Percentiles rank a stretch among this genome's conserved stretches.
These are phyloP conservation scores for Myoxocephalus aenaeus DNA, from an alignment of 2,797 vertebrate species.

Conservation along the genomic window DNA sequence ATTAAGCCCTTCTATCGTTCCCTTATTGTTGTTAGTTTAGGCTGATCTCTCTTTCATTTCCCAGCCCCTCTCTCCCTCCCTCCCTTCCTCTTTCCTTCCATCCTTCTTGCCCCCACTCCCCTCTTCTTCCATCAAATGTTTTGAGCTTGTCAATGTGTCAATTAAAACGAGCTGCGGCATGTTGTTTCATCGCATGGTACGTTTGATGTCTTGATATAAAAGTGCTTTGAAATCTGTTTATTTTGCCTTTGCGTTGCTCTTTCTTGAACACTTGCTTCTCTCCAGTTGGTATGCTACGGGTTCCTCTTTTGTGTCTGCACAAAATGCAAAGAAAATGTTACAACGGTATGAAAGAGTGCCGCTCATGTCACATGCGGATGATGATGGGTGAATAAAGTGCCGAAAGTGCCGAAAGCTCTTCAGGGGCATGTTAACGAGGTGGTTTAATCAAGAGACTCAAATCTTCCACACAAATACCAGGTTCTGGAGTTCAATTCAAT, in stretches of 20 bases:
- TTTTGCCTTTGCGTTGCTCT: constrained; percentile 60
- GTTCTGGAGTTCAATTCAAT: too few species aligned
- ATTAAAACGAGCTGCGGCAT: constrained; percentile 73
- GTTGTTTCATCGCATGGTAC: constrained; percentile 60
- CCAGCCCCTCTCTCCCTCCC: constrained; percentile 30
- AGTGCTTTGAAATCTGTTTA: constrained; percentile 79
- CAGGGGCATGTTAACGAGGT: constrained; percentile 39
- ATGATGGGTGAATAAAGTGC: constrained; percentile 29
- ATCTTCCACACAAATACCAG: neutral
- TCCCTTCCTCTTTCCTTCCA: constrained; percentile 37
- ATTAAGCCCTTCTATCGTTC: constrained; percentile 83
- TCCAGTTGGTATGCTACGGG: constrained; percentile 48
- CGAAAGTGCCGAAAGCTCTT: constrained; percentile 28
- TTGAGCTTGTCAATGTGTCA: constrained; percentile 75
- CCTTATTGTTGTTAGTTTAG: constrained; percentile 77
- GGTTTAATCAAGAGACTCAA: constrained; percentile 33
- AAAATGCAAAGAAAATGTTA: neutral
- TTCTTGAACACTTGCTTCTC: constrained; percentile 48
- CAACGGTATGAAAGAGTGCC: constrained; percentile 55
- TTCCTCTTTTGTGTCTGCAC: constrained; percentile 51
- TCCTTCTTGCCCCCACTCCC: constrained; percentile 51
- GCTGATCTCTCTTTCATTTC: constrained; percentile 70
- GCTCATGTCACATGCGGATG: constrained; percentile 65
- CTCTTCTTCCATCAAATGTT: constrained; percentile 71
- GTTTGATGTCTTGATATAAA: constrained; percentile 77